These are phyloP conservation scores for Argentina silus DNA, from an alignment of 2,797 vertebrate species.

Conservation along the genomic window DNA sequence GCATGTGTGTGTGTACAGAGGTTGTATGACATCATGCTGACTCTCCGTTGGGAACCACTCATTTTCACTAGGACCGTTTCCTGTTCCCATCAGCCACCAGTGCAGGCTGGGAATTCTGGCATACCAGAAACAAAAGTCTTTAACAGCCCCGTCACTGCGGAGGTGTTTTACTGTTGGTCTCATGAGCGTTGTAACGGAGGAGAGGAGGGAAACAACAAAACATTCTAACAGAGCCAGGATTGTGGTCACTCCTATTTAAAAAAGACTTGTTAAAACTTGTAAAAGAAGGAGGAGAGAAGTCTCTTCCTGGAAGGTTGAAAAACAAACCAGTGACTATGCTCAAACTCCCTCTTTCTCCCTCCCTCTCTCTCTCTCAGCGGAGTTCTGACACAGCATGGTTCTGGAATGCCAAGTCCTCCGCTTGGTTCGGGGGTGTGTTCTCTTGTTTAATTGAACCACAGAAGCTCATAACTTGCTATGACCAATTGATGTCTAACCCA, in stretches of 20 bases:
- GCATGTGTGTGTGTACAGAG: neutral
- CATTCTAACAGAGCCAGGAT: conserved; percentile 48
- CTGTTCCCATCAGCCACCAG: conserved; percentile 69
- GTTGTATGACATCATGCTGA: conserved; percentile 66
- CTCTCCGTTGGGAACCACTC: conserved; percentile 57
- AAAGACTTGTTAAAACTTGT: conserved; percentile 74
- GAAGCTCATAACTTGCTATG: neutral
- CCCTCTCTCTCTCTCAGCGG: conserved; percentile 27
- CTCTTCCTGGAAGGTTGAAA: conserved; percentile 47
- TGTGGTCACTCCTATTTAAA: conserved; percentile 50
- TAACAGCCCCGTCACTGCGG: conserved; percentile 14
- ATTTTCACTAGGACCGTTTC: conserved; percentile 69
- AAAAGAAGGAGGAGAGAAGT: conserved; percentile 32
- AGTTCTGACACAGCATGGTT: conserved; percentile 8
- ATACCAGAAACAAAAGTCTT: conserved; percentile 51
- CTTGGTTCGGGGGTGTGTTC: conserved; percentile 3
- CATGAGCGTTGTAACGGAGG: conserved; percentile 21
- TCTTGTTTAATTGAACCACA: conserved; percentile 11
- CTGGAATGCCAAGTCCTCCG: conserved; percentile 49
- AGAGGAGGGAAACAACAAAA: conserved; percentile 31
- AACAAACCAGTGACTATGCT: conserved; percentile 47
- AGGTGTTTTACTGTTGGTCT: conserved; percentile 15
- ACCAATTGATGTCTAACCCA: conserved; percentile 1
- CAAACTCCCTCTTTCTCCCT: conserved; percentile 4
- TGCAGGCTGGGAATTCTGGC: conserved; percentile 31